Conservation (phyloP, 2,888 invertebrate genomes). For the Ophion ellenae region DNA sequence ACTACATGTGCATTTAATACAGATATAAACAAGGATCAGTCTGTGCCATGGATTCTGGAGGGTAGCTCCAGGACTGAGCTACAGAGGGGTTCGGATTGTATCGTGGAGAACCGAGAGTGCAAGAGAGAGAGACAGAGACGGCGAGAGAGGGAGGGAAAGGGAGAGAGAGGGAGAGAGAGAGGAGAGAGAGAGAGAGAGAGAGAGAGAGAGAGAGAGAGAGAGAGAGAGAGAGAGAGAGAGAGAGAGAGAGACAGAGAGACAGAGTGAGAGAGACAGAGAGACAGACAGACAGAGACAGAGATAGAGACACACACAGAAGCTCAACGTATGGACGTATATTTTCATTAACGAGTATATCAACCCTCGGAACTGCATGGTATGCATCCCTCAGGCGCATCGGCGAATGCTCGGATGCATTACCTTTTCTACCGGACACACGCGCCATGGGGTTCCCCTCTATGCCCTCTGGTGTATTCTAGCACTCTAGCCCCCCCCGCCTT, state of each 20-base stretch:
- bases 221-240: conserved; percentile 41
- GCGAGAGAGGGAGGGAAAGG: background rate
- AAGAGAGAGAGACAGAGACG: conserved; percentile 7
- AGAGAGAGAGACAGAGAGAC: background rate
- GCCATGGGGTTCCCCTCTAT: conserved; percentile 54
- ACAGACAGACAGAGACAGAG: background rate
- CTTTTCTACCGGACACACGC: conserved; percentile 62
- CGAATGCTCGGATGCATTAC: conserved; percentile 65
- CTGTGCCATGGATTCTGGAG: conserved; percentile 21
- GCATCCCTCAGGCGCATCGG: conserved; percentile 66
- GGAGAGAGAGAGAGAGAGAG: conserved; percentile 9
- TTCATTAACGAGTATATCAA: conserved; percentile 73
- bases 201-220: background rate
- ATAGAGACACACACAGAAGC: conserved; percentile 15
- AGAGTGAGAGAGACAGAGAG: conserved; percentile 18
- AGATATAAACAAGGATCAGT: conserved; percentile 35
- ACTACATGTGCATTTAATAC: conserved; percentile 23
- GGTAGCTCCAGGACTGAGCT: conserved; percentile 28
- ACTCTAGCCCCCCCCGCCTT: conserved; percentile 66
- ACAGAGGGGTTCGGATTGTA: conserved; percentile 37
- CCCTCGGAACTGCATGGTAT: conserved; percentile 61
- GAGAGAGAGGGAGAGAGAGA: conserved; percentile 13
- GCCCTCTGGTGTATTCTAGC: conserved; percentile 45
- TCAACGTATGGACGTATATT: conserved; percentile 69
- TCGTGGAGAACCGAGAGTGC: conserved; percentile 7